Evolutionary conservation across 2,888 invertebrate genomes (phyloP).

Genomic region (Apoda limacodes): DNA sequence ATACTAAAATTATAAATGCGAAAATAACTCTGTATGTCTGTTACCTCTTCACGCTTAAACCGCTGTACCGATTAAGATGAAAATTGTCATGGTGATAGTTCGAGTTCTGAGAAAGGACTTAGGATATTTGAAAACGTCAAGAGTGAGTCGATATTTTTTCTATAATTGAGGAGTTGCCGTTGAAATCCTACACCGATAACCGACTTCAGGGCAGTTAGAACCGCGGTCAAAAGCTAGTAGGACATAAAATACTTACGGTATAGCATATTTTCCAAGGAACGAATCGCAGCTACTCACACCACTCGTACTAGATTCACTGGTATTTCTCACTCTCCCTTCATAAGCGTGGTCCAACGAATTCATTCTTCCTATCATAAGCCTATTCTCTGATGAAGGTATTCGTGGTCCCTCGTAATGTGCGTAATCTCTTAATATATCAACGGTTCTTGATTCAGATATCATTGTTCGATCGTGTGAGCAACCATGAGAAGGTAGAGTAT

Average conservation of each 20-base stretch:
- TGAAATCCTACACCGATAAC: not conserved
- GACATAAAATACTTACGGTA: conserved; percentile 61
- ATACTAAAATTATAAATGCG: too few relatives aligned
- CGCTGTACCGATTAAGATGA: too few relatives aligned
- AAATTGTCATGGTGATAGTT: too few relatives aligned
- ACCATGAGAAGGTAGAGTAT: conserved; percentile 70
- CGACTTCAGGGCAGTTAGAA: not conserved
- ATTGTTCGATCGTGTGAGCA: conserved; percentile 70
- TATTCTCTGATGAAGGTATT: conserved; percentile 31
- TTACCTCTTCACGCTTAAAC: too few relatives aligned
- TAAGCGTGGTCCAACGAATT: conserved; percentile 52
- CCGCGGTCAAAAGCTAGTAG: not conserved
- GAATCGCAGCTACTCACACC: conserved; percentile 88
- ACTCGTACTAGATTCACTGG: conserved; percentile 82
- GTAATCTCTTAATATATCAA: conserved; percentile 66
- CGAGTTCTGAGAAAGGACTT: too few relatives aligned
- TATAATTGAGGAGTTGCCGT: too few relatives aligned
- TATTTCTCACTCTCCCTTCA: conserved; percentile 57
- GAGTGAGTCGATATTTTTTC: too few relatives aligned
- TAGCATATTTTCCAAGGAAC: conserved; percentile 70
- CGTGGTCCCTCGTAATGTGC: conserved; percentile 40
- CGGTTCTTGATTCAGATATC: conserved; percentile 77
- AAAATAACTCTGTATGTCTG: too few relatives aligned
- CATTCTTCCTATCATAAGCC: conserved; percentile 42
- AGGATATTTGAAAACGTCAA: too few relatives aligned